Base-by-base conservation (phyloP, 2,797 vertebrate species). In the Notolabrus celidotus region DNA sequence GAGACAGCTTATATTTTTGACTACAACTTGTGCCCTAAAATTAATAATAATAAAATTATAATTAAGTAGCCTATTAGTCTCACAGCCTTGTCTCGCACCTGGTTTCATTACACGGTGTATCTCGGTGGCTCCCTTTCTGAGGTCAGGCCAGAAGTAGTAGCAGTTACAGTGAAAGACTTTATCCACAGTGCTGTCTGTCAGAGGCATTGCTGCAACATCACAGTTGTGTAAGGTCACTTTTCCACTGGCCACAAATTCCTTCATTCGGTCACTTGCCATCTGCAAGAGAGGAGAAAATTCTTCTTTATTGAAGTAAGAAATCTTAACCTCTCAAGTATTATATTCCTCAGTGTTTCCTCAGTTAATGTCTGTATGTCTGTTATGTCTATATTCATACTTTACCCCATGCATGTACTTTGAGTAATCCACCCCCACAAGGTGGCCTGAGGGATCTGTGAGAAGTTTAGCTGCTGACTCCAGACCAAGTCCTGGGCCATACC, bases 91-190 rank as follows among this genome's bases (percentile, higher is more conserved):
- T 7, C 3, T 23, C 69, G 7, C 47, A 93, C 93, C 93, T 89
- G 93, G 88, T 84, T 94, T 94, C 90, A 95, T 94, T 22, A 94
- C 93, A 12, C 92, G 74, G 56, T 91, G 88, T 45, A 94, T 88
- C 65, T 93, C 93, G 31, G 68, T 19, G 0, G 86, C 60, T 25
- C 56, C 89, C 20, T 83, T 88, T 52, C 42, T 87, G 47, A 93
- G 85, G 63, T 94, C 91, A 12, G 94, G 92, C 94, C 94, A 95
- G 86, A 85, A 94, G 82, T 94, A 95, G 77, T 94, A 95, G 81
- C 93, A 94, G 87, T 95, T 95, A 71, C 92, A 93, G 67, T 95
- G 94, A 70, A 92, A 95, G 3, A 95, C 93, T 77, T 83, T 93
- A 76, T 95, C 92, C 52, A 93, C 89, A 2, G 49, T 74, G 74